Conservation (phyloP, 2,797 vertebrate species). For the Acrossocheilus wenchowensis region DNA sequence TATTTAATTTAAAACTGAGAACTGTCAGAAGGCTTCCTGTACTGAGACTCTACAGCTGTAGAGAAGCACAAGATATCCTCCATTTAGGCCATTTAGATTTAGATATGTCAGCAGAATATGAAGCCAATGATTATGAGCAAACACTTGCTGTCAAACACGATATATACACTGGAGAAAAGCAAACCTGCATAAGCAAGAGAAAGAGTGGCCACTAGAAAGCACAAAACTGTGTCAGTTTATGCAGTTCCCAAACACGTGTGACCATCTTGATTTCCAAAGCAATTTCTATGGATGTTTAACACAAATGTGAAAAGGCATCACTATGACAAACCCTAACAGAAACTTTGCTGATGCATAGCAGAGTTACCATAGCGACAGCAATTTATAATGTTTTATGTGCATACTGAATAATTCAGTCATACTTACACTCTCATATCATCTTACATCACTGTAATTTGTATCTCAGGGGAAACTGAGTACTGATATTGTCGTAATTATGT, state of each 20-base stretch:
- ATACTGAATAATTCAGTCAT: slow-evolving; percentile 58
- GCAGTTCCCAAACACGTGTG: not conserved
- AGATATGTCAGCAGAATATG: slow-evolving; percentile 21
- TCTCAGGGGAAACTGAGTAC: not conserved
- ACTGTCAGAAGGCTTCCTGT: not conserved
- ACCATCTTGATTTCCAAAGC: slow-evolving; percentile 33
- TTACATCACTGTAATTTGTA: not conserved
- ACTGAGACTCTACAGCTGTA: not conserved
- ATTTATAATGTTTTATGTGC: slow-evolving; percentile 63
- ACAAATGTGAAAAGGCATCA: slow-evolving; percentile 47
- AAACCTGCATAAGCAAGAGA: not conserved
- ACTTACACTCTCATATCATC: not conserved
- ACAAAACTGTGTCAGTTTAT: not conserved
- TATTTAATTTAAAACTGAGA: not conserved
- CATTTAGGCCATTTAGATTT: not conserved
- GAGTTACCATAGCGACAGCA: slow-evolving; percentile 78
- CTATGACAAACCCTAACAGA: slow-evolving; percentile 44
- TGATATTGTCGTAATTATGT: not conserved
- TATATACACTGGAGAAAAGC: not conserved
- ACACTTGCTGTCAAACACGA: slow-evolving; percentile 20
- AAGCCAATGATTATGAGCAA: slow-evolving; percentile 18
- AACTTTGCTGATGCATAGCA: slow-evolving; percentile 46
- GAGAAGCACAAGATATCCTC: not conserved
- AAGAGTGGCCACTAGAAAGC: not conserved
- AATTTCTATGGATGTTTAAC: slow-evolving; percentile 43